Conservation (phyloP, 2,888 invertebrate species). For the Drosophila gaucha region DNA sequence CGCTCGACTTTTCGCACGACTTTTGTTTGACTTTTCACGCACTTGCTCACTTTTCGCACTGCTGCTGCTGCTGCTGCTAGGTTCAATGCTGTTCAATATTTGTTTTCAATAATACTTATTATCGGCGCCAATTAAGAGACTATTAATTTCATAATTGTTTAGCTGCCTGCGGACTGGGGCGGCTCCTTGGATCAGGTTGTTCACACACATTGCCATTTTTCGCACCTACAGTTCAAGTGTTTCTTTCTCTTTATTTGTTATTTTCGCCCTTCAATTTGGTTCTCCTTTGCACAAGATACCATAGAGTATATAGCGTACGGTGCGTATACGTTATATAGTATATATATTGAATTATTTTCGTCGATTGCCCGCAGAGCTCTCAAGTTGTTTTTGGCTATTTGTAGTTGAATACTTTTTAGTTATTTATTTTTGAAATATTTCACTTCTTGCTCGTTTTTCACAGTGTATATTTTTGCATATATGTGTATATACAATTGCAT, state of each 20-base stretch:
- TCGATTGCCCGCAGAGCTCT: slow-evolving; percentile 28
- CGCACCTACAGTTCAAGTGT: slow-evolving; percentile 42
- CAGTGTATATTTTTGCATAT: slow-evolving; percentile 4
- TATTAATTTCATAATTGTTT: slow-evolving; percentile 75
- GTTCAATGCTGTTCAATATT: slow-evolving; percentile 61
- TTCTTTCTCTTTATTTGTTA: slow-evolving; percentile 11
- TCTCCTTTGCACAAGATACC: slow-evolving; percentile 6
- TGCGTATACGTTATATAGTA: slow-evolving; percentile 20
- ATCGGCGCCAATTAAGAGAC: slow-evolving; percentile 68
- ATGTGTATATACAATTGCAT: not conserved
- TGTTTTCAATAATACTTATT: slow-evolving; percentile 53
- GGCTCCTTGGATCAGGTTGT: slow-evolving; percentile 69
- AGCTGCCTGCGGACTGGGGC: slow-evolving; percentile 32
- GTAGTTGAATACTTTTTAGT: slow-evolving; percentile 24
- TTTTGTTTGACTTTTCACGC: slow-evolving; percentile 28
- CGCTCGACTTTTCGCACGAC: slow-evolving; percentile 24
- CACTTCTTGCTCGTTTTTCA: not conserved
- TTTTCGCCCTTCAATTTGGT: slow-evolving; percentile 27
- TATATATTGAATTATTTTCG: slow-evolving; percentile 36
- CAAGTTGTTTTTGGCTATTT: slow-evolving; percentile 31
- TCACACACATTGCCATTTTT: slow-evolving; percentile 64
- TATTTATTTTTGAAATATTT: slow-evolving; percentile 22
- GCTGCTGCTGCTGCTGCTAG: not conserved
- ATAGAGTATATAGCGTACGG: slow-evolving; percentile 3
- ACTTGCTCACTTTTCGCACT: slow-evolving; percentile 13